These are phyloP conservation scores for Sarcophaga rosellei DNA, from an alignment of 2,888 invertebrate species.

Conservation along the genomic window DNA sequence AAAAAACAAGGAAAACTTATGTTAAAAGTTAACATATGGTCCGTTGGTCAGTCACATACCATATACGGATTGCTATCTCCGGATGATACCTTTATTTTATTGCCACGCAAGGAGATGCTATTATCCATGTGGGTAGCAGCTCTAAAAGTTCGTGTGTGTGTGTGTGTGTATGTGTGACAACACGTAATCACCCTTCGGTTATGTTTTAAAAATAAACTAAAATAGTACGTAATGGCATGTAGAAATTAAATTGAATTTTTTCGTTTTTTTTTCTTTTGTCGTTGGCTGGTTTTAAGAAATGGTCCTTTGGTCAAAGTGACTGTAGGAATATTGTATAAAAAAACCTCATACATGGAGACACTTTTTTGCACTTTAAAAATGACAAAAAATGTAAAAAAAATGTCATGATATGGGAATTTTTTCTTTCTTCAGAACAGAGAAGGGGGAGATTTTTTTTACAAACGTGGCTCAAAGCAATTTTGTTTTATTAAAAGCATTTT, in stretches of 20 bases:
- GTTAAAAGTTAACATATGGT: constrained; percentile 63
- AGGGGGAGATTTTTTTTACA: not conserved
- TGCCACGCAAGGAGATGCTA: constrained; percentile 23
- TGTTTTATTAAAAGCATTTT: too few species aligned
- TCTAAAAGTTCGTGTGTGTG: too few species aligned
- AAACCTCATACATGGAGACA: not conserved
- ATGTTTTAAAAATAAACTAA: constrained; percentile 1
- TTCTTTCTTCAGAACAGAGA: constrained; percentile 7
- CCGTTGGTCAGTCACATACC: not conserved
- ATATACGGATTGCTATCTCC: not conserved
- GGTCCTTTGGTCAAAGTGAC: constrained; percentile 47
- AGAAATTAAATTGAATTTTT: constrained; percentile 65
- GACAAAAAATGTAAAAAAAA: too few species aligned
- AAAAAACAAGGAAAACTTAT: constrained; percentile 53
- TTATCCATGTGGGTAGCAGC: not conserved
- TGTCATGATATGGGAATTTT: constrained; percentile 41
- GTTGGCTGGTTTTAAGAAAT: constrained; percentile 1
- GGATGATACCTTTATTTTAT: constrained; percentile 27
- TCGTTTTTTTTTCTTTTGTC: not conserved
- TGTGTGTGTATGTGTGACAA: constrained; percentile 10
- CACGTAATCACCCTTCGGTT: constrained; percentile 60
- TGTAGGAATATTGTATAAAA: not conserved
- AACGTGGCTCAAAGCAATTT: too few species aligned
- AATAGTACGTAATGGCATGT: constrained; percentile 34
- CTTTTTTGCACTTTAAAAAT: constrained; percentile 18